Evolutionary conservation across 2,888 invertebrate species (phyloP).

Genomic region (Busseola fusca): DNA sequence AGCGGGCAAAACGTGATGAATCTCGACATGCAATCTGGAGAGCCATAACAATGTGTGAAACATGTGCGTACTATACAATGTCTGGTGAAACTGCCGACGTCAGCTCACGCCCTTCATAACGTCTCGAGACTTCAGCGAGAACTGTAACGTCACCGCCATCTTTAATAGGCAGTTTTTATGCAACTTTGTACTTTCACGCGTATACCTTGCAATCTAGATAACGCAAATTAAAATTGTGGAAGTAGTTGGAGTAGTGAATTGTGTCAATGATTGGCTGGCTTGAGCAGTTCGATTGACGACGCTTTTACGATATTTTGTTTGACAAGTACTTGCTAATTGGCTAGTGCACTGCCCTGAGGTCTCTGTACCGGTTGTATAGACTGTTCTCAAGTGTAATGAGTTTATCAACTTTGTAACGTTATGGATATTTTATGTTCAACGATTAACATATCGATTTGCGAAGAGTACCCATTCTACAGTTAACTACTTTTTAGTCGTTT

Average conservation of each 20-base stretch:
- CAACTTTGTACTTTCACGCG: conserved; percentile 27
- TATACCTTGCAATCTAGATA: conserved; percentile 50
- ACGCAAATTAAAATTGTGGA: conserved; percentile 49
- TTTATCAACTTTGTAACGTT: conserved; percentile 18
- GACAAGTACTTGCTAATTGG: conserved; percentile 48
- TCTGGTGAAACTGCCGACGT: conserved; percentile 11
- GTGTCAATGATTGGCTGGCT: conserved; percentile 37
- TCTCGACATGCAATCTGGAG: conserved; percentile 48
- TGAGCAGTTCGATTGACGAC: conserved; percentile 32
- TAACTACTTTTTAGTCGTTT: conserved; percentile 15
- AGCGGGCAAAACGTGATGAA: conserved; percentile 46
- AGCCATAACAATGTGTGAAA: conserved; percentile 44
- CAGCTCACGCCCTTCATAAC: conserved; percentile 19
- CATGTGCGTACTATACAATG: conserved; percentile 22
- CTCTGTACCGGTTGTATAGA: conserved; percentile 19
- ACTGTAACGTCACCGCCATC: conserved; percentile 14
- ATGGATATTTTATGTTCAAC: not conserved
- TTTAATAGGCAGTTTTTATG: conserved; percentile 31
- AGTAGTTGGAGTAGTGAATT: conserved; percentile 18
- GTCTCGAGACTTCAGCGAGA: conserved; percentile 8
- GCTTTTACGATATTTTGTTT: conserved; percentile 55
- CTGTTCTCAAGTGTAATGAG: conserved; percentile 30
- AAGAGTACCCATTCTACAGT: not conserved
- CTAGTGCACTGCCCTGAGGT: conserved; percentile 33
- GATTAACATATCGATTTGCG: conserved; percentile 12